Conservation (phyloP, 2,113 vertebrate genomes). For the Alectura lathami region DNA sequence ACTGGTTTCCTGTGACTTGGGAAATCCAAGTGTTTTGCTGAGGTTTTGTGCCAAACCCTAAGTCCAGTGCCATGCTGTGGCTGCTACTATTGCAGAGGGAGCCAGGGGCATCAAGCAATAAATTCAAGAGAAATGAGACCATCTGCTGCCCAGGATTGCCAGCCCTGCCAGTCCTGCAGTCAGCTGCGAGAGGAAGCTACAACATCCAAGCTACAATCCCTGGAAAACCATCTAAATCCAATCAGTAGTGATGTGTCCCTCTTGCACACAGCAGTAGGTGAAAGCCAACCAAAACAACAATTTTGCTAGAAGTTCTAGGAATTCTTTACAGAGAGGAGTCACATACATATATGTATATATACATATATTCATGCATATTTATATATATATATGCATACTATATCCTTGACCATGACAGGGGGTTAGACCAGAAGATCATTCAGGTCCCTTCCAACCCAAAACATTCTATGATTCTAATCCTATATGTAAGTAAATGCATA, state of each 20-base stretch:
- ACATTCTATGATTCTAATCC: neutral
- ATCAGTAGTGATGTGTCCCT: neutral
- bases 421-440: neutral
- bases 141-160: conserved; percentile 28
- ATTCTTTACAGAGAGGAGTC: neutral
- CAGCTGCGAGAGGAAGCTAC: neutral
- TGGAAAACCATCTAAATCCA: conserved; percentile 1
- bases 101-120: neutral
- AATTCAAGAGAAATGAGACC: conserved; percentile 35
- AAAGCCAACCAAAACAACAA: neutral
- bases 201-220: neutral
- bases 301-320: neutral
- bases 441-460: neutral
- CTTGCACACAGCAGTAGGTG: neutral
- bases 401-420: neutral
- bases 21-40: neutral
- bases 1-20: neutral
- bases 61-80: neutral
- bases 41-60: neutral
- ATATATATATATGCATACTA: neutral
- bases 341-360: neutral
- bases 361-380: too few relatives aligned
- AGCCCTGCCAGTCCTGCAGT: neutral
- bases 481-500: neutral
- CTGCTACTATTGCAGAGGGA: neutral